Base-by-base conservation (phyloP, 2,888 invertebrate genomes). In the Dilophus febrilis region DNA sequence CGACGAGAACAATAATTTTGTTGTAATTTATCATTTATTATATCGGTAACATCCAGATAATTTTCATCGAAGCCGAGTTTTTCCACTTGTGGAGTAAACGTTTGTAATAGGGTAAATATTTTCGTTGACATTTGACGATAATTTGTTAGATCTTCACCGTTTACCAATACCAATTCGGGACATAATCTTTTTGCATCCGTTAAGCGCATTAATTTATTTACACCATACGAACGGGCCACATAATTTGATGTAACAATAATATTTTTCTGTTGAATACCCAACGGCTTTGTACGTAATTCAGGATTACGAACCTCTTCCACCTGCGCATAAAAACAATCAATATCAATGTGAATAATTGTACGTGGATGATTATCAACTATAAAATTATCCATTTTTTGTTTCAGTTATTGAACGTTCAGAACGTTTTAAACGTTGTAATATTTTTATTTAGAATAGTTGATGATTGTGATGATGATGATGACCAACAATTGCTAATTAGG, bases 251-350 rank as follows among this genome's bases (percentile, higher is more conserved):
- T 88, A 34, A 87, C 84, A 8, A 88, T 75, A 42, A 81, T 68
- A 58, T 77, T 80, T 56, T 87, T 86, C 61, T 88, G 87, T 57
- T 85, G 79, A 29, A 88, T 72, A 39, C 86, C 87, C 46, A 86
- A 59, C 22, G 85, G 83, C 49, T 73, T 69, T 40, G 65, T 64
- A 45, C 70, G 66, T 40, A 81, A 60, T 49, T 72, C 66, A 3
- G 83, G 81, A 56, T 80, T 72, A 48, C 72, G 71, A 42, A 79
- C 57, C 70, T 79, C 81, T 64, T 86, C 85, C 47, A 86, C 83
- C 69, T 86, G 85, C 44, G 85, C 85, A 63, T 85, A 86, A 63
- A 81, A 86, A 58, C 78, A 85, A 58, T 86, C 85, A 55, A 84
- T 67, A 56, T 86, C 85, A 50, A 86, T 66, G 57, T 85, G 85